Percentiles rank a stretch among this genome's conserved stretches.
Conservation (phyloP, 2,113 vertebrate genomes). For the Arvicanthis niloticus region DNA sequence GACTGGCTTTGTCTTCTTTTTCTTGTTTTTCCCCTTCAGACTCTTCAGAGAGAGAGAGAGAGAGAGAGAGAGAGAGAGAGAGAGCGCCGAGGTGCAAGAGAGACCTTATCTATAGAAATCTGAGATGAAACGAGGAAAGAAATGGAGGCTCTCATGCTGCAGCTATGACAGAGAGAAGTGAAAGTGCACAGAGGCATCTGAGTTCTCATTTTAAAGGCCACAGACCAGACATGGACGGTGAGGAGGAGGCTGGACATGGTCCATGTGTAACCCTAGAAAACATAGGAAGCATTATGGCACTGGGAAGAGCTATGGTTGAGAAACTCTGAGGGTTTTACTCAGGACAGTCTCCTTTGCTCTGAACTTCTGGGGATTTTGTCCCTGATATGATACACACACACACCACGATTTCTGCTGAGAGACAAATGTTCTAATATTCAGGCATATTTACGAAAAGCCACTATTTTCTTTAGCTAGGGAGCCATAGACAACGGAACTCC, state of each 20-base stretch:
- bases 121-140: too few relatives aligned
- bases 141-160: rapidly evolving
- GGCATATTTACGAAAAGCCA: not conserved
- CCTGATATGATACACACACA: not conserved
- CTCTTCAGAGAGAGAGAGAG: not conserved
- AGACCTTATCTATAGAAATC: not conserved
- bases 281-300: too few relatives aligned
- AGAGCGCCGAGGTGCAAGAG: not conserved
- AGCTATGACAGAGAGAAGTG: not conserved
- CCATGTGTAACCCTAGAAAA: rapidly evolving
- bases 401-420: not conserved
- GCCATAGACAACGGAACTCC: not conserved
- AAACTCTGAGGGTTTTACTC: not conserved
- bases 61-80: too few relatives aligned
- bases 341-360: not conserved
- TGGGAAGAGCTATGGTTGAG: not conserved
- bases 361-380: not conserved
- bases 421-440: not conserved
- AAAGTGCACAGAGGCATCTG: not conserved
- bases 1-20: not conserved
- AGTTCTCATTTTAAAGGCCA: not conserved
- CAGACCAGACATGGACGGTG: not conserved
- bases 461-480: not conserved
- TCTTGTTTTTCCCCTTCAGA: too few relatives aligned
- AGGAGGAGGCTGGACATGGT: rapidly evolving